These are phyloP conservation scores for Phrynosoma blainvillii DNA, from an alignment of 2,113 vertebrate genomes.

Conservation along the genomic window DNA sequence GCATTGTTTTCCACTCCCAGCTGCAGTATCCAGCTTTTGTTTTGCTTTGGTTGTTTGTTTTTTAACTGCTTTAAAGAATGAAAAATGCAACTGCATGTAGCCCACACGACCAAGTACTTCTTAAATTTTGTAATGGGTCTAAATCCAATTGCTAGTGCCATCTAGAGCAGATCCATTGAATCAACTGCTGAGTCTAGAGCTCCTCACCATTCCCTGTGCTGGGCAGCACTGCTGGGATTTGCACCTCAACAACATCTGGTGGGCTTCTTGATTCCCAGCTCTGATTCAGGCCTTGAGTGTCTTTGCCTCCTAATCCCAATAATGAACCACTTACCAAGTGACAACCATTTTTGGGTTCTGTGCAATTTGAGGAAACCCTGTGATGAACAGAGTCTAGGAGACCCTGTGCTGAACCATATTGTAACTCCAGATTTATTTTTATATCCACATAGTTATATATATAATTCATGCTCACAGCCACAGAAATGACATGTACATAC, in stretches of 20 bases:
- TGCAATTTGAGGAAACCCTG: not conserved
- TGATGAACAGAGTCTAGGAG: not conserved
- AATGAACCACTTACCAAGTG: rapidly evolving
- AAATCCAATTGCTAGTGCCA: no score
- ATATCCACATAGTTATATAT: not conserved
- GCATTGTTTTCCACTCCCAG: not conserved
- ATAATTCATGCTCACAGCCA: not conserved
- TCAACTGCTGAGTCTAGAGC: no score
- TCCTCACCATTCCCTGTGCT: no score
- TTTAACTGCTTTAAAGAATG: not conserved
- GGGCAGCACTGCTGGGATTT: no score
- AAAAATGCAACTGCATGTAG: not conserved
- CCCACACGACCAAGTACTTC: not conserved
- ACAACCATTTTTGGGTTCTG: not conserved
- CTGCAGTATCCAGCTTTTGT: not conserved
- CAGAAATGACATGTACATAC: not conserved
- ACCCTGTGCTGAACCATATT: not conserved
- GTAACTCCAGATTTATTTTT: not conserved
- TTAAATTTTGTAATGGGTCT: not conserved
- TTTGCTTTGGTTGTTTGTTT: no score
- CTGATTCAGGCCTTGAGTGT: no score
- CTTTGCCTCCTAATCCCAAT: not conserved
- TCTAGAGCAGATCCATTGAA: no score
- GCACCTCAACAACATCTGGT: no score
- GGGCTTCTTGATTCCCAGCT: no score